Base-by-base conservation (phyloP, 2,113 vertebrate genomes). In the Osmerus mordax region DNA sequence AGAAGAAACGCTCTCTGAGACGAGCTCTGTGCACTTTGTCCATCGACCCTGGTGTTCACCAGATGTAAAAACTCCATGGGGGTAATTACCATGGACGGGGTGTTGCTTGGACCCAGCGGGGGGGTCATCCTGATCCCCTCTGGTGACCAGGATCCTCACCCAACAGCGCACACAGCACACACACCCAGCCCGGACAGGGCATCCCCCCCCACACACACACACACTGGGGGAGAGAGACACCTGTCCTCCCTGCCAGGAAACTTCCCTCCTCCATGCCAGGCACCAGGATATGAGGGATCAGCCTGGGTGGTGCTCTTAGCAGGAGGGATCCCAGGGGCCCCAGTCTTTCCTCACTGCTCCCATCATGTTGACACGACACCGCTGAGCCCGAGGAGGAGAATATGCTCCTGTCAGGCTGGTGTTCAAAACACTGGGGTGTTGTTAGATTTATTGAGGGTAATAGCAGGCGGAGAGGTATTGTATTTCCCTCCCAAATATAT, bases 381-480 rank as follows among this genome's bases (percentile, higher is more conserved):
- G 62, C 78, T 73, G 76, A 76, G 81, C 78, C 36, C 67, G 62
- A 32, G 75, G 12, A 29, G 79, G 83, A 71, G 84, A 85, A 72
- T 75, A 81, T 28, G 60, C 68, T 29, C 71, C 76, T 75, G 71
- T 84, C 78, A 82, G 69, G 72, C 59, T 85, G 77, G 84, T n/a
- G 14, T 87, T 85, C 77, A 72, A 87, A 83, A 85, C 81, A 85
- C 41, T 32, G 63, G 76, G 70, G 71, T 67, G 62, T 83, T 77
- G 67, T 74, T 86, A 75, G 36, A 41, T 4, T 41, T 8, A 41
- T 6, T 41, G 6, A 41, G 36, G 7, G 36, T 7, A 41, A 41
- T 1, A 9, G 8, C 36, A 41, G 23, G 23, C 23, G 23, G 36
- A 41, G 8, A 41, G 36, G 36, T 6, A 6, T 41, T 1, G 36